A percentile compares a stretch with the other conserved stretches of the same genome.
phyloP scores from a whole-genome alignment of 2,888 invertebrate genomes.

The Eremobia ochroleuca region DNA sequence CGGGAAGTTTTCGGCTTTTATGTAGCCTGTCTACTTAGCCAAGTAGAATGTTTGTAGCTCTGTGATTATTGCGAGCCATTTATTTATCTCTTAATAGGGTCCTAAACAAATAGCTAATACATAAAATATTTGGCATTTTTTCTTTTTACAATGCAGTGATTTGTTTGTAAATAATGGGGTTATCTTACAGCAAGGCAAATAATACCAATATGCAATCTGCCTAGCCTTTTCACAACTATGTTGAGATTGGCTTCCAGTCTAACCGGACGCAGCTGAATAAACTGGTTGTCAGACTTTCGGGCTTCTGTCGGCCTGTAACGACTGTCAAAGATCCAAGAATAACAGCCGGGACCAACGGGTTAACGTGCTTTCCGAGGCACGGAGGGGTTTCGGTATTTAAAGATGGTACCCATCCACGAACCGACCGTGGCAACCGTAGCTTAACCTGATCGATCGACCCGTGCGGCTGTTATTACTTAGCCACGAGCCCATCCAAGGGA shows the following conservation, averaged over 20 bases:
- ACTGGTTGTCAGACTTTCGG: too few species aligned
- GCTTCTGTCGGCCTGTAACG: too few species aligned
- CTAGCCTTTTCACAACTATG: too few species aligned
- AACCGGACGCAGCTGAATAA: too few species aligned
- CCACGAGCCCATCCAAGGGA: neutral
- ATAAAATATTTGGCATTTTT: neutral
- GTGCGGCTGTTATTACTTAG: neutral
- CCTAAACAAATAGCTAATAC: neutral
- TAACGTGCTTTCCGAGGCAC: too few species aligned
- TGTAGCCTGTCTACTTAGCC: conserved; percentile 29
- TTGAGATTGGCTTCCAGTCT: too few species aligned
- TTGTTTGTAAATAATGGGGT: conserved; percentile 1
- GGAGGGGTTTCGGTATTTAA: too few species aligned
- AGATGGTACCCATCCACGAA: too few species aligned
- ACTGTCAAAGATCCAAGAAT: too few species aligned
- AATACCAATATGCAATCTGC: neutral
- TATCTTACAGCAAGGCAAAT: neutral
- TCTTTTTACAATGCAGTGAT: neutral
- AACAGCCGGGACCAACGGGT: too few species aligned
- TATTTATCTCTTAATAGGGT: conserved; percentile 1
- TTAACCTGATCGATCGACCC: too few species aligned
- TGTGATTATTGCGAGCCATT: conserved; percentile 19
- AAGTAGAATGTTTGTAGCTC: conserved; percentile 10
- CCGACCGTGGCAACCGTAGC: too few species aligned
- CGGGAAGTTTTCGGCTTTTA: conserved; percentile 48